Conservation (phyloP, 2,113 vertebrate species). For the Bubo blakistoni region DNA sequence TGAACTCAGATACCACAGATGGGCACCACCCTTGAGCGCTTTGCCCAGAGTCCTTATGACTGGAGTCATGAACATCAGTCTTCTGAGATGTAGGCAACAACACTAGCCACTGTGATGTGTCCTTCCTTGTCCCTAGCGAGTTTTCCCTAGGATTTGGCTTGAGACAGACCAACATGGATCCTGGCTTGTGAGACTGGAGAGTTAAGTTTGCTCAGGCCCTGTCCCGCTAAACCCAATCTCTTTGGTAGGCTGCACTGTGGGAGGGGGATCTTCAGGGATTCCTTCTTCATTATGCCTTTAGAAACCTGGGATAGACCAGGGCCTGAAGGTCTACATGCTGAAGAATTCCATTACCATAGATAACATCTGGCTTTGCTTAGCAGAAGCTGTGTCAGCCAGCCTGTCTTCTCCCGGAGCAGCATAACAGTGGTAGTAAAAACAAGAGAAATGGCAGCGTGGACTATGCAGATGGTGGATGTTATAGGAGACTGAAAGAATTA, state of each 20-base stretch:
- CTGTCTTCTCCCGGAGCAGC: not conserved
- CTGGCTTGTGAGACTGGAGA: not conserved
- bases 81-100: not conserved
- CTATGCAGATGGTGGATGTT: accelerated
- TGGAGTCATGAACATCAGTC: accelerated
- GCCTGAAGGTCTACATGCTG: not conserved
- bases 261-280: not conserved
- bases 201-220: not conserved
- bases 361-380: not conserved
- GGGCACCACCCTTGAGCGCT: not conserved
- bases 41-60: not conserved
- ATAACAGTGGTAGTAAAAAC: not conserved
- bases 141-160: not conserved
- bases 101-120: not conserved
- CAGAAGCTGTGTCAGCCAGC: not conserved
- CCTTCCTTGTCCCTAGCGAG: not conserved
- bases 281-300: not conserved
- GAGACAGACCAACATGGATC: not conserved
- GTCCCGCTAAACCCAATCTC: not conserved
- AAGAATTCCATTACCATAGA: not conserved
- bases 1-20: not conserved
- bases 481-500: not conserved
- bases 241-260: not conserved
- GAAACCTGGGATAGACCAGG: not conserved
- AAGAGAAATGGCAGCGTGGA: not conserved